Conservation (phyloP, 1,140 invertebrate species). For the Drosophila repleta region DNA sequence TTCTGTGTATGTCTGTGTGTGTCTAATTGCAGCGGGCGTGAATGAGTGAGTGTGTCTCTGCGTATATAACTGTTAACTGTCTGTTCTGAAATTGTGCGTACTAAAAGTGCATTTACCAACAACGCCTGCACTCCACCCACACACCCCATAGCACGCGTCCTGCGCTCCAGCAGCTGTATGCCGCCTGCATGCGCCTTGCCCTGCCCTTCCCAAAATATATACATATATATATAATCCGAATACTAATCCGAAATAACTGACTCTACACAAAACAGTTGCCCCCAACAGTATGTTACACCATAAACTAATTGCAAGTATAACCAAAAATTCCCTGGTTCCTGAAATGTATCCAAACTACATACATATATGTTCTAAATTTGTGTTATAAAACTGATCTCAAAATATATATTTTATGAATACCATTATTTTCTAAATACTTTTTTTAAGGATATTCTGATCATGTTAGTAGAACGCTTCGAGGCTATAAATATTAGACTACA, state of each 20-base stretch:
- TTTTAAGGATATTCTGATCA: too few species aligned
- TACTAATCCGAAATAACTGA: slow-evolving; percentile 19
- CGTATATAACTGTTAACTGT: slow-evolving; percentile 18
- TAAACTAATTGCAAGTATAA: not conserved
- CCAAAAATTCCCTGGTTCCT: not conserved
- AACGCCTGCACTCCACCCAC: slow-evolving; percentile 13
- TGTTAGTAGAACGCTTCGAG: too few species aligned
- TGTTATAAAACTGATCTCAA: not conserved
- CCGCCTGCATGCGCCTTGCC: slow-evolving; percentile 50
- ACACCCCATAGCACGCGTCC: not conserved
- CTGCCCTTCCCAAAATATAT: not conserved
- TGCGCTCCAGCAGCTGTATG: not conserved
- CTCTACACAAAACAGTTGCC: slow-evolving; percentile 36
- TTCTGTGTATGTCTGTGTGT: slow-evolving; percentile 30
- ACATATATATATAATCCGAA: not conserved
- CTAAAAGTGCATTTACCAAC: slow-evolving; percentile 6
- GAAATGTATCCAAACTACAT: not conserved
- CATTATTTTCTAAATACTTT: too few species aligned
- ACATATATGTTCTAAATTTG: not conserved
- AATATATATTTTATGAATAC: too few species aligned
- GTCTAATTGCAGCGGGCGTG: slow-evolving; percentile 21
- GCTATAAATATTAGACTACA: too few species aligned
- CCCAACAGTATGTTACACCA: not conserved
- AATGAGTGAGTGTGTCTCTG: too few species aligned
- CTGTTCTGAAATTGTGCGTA: slow-evolving; percentile 2